A percentile compares a stretch with the other conserved stretches of the same genome.
These are phyloP conservation scores for Phymorhynchus buccinoides DNA, from an alignment of 1,140 invertebrate genomes.

Conservation along the genomic window DNA sequence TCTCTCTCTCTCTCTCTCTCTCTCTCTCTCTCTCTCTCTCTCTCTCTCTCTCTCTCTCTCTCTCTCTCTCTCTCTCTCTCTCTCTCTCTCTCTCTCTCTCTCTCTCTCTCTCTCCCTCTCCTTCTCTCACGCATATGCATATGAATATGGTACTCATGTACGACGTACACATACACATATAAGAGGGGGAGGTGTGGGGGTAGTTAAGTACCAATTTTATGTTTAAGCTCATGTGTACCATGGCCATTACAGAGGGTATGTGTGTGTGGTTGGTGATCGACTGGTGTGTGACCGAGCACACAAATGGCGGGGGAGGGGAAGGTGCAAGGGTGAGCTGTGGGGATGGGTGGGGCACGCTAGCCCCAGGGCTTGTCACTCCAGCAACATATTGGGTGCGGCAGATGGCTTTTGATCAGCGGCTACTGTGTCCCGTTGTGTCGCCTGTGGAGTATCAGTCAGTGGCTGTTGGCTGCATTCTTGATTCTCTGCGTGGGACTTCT, in stretches of 20 bases:
- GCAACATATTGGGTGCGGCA: slow-evolving; percentile 23
- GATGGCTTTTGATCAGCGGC: slow-evolving; percentile 19
- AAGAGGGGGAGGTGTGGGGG: too few species aligned
- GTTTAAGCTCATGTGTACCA: too few species aligned
- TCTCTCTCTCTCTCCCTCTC: background rate
- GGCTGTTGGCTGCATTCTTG: background rate
- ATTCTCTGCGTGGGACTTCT: too few species aligned
- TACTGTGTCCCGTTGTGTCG: background rate
- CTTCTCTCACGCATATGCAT: background rate
- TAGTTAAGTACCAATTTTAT: too few species aligned
- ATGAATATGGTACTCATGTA: background rate
- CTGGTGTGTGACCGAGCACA: background rate
- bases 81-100: background rate
- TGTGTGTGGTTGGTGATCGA: background rate
- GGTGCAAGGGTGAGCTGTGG: background rate
- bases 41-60: slow-evolving; percentile 7
- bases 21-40: slow-evolving; percentile 14
- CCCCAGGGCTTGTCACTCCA: slow-evolving; percentile 11
- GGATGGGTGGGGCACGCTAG: background rate
- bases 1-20: background rate
- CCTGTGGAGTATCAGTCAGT: background rate
- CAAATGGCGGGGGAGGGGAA: too few species aligned
- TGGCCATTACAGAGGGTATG: background rate
- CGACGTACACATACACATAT: background rate
- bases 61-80: slow-evolving; percentile 6